Base-by-base conservation (phyloP, 2,113 vertebrate genomes). In the Arvicanthis niloticus region DNA sequence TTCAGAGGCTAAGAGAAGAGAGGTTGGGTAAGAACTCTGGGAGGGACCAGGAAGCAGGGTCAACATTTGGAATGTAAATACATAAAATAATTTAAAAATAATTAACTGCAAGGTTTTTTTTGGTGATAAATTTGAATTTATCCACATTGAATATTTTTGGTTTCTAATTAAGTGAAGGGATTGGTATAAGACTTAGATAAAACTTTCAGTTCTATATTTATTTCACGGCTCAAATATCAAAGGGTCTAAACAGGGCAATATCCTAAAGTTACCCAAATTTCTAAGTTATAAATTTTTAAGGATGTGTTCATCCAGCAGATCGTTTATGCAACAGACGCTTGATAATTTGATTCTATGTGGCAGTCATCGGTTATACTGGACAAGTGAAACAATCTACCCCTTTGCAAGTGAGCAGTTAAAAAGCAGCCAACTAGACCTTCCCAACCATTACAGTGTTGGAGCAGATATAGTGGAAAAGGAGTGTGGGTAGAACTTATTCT, bases 101-200 rank as follows among this genome's bases (percentile, higher is more conserved):
- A 31, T 34, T 68, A 5, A 34, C 31, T 75, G n/a, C 42, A 93
- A 96, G 16, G n/a, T n/a, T 86, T 88, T 86, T 67, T 95, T 94
- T 92, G 75, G 70, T 34, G 48, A 45, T 89, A 40, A 86, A 86
- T 88, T 92, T 72, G 42, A 81, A 95, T 93, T 72, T 26, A 84
- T 80, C 7, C 37, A 65, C 58, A 72, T 51, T 90, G 75, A 88
- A 31, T 65, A 13, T 68, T 89, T 94, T 92, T 56, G 58, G 22
- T 58, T 80, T 70, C 48, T 85, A 85, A 95, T 92, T 85, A 51
- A 88, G n/a, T 72, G 24, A 91, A 92, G 26, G 73, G 84, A 84
- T 26, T 92, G 15, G 16, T 11, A 95, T 7, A 70, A 95, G 58
- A 92, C 24, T 48, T 48, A 65, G 13, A 87, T 67, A 85, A 58